Evolutionary conservation across 2,888 invertebrate genomes (phyloP).

Genomic region (Corythucha ciliata): DNA sequence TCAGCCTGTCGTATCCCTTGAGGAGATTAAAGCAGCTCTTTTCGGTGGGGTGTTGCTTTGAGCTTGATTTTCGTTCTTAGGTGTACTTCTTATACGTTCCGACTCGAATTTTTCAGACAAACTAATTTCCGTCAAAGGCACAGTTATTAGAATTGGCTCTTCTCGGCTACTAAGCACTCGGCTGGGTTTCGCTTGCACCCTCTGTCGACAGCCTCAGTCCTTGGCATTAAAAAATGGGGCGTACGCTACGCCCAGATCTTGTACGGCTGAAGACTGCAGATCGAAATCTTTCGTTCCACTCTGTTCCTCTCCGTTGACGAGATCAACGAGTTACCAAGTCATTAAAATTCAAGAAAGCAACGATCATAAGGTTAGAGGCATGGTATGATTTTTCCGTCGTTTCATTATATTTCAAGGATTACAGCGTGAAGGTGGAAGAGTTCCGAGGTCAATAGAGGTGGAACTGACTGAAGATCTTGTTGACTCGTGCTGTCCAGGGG

Average conservation of each 20-base stretch:
- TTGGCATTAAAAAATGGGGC: constrained; percentile 55
- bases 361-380: too few species aligned
- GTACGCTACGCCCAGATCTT: constrained; percentile 50
- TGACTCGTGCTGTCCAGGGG: constrained; percentile 75
- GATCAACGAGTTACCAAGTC: constrained; percentile 67
- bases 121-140: constrained; percentile 71
- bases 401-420: constrained; percentile 33
- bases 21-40: constrained; percentile 59
- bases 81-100: not conserved
- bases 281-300: constrained; percentile 53
- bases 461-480: constrained; percentile 76
- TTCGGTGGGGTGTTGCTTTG: constrained; percentile 50
- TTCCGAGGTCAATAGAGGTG: constrained; percentile 74
- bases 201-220: constrained; percentile 57
- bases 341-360: constrained; percentile 78
- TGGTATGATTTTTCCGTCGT: too few species aligned
- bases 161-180: constrained; percentile 62
- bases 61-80: constrained; percentile 6
- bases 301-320: constrained; percentile 58
- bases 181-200: constrained; percentile 66
- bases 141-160: constrained; percentile 70
- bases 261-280: constrained; percentile 49
- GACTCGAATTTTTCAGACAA: constrained; percentile 54
- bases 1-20: constrained; percentile 55
- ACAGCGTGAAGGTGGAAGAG: constrained; percentile 57